Base-by-base conservation (phyloP, 2,113 vertebrate species). In the Atlantisia rogersi region DNA sequence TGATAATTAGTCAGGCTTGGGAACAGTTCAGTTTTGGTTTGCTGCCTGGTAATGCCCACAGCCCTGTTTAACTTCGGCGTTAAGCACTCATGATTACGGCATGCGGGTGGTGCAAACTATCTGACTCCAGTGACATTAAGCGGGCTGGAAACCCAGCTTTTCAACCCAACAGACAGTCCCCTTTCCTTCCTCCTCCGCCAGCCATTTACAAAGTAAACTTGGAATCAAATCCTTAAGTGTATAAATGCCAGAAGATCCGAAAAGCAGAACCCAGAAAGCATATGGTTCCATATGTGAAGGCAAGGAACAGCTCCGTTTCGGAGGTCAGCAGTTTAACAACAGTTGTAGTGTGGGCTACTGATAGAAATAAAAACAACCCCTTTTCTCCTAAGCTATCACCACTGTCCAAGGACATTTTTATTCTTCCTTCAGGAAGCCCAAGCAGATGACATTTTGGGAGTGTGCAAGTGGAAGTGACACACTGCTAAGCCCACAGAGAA, bases 391-490 rank as follows among this genome's bases (percentile, higher is more conserved):
- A 78, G 21, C 55, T 48, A 84, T 10, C 21, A 6, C 31, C 4
- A 7, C 31, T 6, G 0, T 29, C 58, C 39, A 50, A 70, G 19
- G 22, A 65, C 31, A 26, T 62, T 21, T 88, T 55, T 56, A 37
- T 39, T 42, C 39, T 65, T 81, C 63, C 58, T 62, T 40, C 29
- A 77, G 64, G 58, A 75, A 71, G 32, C 12, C 31, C 52, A 48
- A 42, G 63, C 63, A 85, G 44, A 29, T 17, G 63, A 60, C 31
- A 24, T 70, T 60, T 60, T 4, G 3, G 24, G 42, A n/a, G 7
- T 5, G 17, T 16, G 32, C 0, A 1, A 76, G 42, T 37, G 14
- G 44, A 76, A 81, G 58, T 1, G 4, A 53, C 15, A n/a, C 8
- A 39, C 19, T 19, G 26, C 63, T 59, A 37, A 68, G 40, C 26